Conservation (phyloP, 2,113 vertebrate species). For the Strigops habroptila region DNA sequence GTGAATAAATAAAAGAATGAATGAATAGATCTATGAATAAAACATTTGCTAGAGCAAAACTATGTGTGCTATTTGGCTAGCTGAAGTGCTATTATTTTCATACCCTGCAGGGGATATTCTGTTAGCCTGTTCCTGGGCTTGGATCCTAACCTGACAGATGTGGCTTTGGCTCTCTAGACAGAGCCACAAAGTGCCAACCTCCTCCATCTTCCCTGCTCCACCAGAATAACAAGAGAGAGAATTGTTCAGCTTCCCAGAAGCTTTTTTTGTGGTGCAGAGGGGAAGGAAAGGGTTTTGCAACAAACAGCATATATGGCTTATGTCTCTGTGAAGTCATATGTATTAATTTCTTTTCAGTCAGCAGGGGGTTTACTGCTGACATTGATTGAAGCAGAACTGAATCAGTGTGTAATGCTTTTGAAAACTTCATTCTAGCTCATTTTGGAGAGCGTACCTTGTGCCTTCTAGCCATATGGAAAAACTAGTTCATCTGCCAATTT, state of each 20-base stretch:
- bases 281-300: constrained; percentile 21
- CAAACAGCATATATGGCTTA: not conserved
- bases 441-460: not conserved
- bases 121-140: not conserved
- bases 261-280: constrained; percentile 7
- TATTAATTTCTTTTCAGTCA: not conserved
- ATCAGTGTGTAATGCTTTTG: not conserved
- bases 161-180: constrained; percentile 30
- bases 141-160: constrained; percentile 40
- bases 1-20: constrained; percentile 41
- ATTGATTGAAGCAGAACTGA: not conserved
- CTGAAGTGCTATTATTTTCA: constrained; percentile 49
- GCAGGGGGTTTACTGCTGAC: not conserved
- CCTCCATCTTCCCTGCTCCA: not conserved
- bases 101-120: constrained; percentile 29
- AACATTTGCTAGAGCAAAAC: constrained; percentile 35
- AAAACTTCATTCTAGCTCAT: not conserved
- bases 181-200: not conserved
- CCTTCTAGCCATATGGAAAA: not conserved
- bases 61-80: constrained; percentile 41
- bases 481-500: not conserved
- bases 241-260: not conserved
- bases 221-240: not conserved
- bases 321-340: not conserved
- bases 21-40: constrained; percentile 60